Evolutionary conservation across 1,140 invertebrate species (phyloP), one percentile per base, ranked within the genome.

Genomic region (Atta cephalotes): DNA sequence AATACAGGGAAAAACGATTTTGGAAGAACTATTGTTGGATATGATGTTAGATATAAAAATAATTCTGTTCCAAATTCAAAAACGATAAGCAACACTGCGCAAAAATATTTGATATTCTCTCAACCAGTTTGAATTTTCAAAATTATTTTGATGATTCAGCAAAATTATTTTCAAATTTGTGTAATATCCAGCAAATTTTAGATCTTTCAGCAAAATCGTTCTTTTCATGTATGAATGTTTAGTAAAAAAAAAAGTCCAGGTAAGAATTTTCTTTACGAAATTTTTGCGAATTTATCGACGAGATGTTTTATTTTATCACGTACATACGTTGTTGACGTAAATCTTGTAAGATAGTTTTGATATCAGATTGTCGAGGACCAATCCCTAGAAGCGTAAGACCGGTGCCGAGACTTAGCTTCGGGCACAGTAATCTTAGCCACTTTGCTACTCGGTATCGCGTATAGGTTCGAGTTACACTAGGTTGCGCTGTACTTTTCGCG

Each of bases 391-490:
- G 56, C 49, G 39, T 51, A 84, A 76, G 39, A 84, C 70, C 9
- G 39, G 56, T 62, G 70, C 39, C 80, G n/a, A 76, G 80, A 63
- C 28, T 56, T 84, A 84, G 56, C 80, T 82, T 49, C 68, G 70
- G 56, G 70, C 56, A 21, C 14, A 51, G 56, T 84, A 84, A 84
- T 84, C 80, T 84, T 84, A 84, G 80, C 56, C 39, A 84, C 80
- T 84, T 84, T 76, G 80, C 39, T 71, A 58, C 79, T 70, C 66
- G 51, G 79, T 84, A 74, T 84, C 80, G 56, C 39, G 58, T 35
- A 74, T 71, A 76, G 80, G 35, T 62, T 84, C 35, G 70, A 49
- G 58, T 84, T 84, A 84, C 80, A 84, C 56, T 68, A 28, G 56
- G 68, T 72, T 74, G 80, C 49, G 25, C 45, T 62, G 51, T 25